Conservation (phyloP, 1,140 invertebrate species). For the Dendroctonus valens region DNA sequence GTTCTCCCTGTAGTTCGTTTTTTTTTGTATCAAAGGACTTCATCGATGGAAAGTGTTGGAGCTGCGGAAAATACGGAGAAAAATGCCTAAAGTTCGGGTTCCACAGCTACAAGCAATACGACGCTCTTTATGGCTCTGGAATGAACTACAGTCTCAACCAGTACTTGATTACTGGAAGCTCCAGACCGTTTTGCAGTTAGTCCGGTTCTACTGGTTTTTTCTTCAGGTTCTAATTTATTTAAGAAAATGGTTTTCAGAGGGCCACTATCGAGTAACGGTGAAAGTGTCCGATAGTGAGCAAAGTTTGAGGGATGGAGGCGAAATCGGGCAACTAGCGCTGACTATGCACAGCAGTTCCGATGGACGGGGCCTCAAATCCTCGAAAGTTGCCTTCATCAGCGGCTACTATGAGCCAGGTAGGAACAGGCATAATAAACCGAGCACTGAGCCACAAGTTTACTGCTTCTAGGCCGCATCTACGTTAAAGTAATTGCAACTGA, state of each 20-base stretch:
- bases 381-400: constrained; percentile 40
- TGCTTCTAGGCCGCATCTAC: constrained; percentile 51
- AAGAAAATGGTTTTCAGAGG: constrained; percentile 54
- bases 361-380: constrained; percentile 42
- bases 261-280: constrained; percentile 72
- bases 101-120: constrained; percentile 59
- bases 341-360: constrained; percentile 61
- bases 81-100: constrained; percentile 70
- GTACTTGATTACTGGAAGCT: constrained; percentile 67
- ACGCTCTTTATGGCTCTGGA: constrained; percentile 44
- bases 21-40: constrained; percentile 57
- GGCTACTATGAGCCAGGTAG: constrained; percentile 66
- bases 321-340: constrained; percentile 70
- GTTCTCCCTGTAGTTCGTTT: constrained; percentile 6
- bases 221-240: neutral
- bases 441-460: no score
- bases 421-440: neutral
- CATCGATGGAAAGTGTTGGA: constrained; percentile 69
- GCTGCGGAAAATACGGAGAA: constrained; percentile 62
- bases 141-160: constrained; percentile 57
- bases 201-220: constrained; percentile 36
- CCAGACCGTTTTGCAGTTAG: constrained; percentile 75
- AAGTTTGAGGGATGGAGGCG: constrained; percentile 71
- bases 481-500: constrained; percentile 66
- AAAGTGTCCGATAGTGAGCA: constrained; percentile 70